Conservation (phyloP, 2,888 invertebrate species). For the Apodemia hepburni region DNA sequence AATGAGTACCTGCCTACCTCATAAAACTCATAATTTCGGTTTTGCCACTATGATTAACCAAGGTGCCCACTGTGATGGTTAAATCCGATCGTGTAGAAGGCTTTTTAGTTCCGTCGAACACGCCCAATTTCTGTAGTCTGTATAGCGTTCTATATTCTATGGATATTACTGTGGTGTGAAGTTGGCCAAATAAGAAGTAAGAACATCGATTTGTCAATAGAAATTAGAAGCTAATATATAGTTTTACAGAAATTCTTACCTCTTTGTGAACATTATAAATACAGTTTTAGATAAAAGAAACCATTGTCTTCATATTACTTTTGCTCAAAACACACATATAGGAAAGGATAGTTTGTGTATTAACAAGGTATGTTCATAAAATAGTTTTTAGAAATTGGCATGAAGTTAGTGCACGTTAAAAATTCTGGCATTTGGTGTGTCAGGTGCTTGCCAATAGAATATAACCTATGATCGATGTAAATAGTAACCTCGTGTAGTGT, state of each 20-base stretch:
- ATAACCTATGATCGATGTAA: conserved; percentile 9
- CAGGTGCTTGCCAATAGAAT: not conserved
- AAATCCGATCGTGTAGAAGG: too few relatives aligned
- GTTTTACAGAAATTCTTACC: not conserved
- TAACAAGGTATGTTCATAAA: not conserved
- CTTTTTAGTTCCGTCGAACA: too few relatives aligned
- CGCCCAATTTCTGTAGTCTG: too few relatives aligned
- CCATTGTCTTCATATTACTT: not conserved
- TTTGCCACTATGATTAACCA: too few relatives aligned
- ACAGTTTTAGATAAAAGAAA: not conserved
- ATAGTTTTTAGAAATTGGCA: not conserved
- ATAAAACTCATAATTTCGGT: too few relatives aligned
- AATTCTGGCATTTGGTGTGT: not conserved
- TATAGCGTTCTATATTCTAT: too few relatives aligned
- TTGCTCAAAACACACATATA: not conserved
- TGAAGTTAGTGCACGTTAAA: not conserved
- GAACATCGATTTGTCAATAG: not conserved
- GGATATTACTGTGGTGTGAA: not conserved
- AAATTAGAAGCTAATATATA: not conserved
- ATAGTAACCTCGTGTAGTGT: conserved; percentile 10
- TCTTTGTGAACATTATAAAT: not conserved
- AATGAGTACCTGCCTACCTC: too few relatives aligned
- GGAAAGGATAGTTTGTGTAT: not conserved
- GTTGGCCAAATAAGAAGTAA: not conserved
- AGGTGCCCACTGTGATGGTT: too few relatives aligned